Evolutionary conservation across 2,888 invertebrate species (phyloP).

Genomic region (Toxonevra muliebris): DNA sequence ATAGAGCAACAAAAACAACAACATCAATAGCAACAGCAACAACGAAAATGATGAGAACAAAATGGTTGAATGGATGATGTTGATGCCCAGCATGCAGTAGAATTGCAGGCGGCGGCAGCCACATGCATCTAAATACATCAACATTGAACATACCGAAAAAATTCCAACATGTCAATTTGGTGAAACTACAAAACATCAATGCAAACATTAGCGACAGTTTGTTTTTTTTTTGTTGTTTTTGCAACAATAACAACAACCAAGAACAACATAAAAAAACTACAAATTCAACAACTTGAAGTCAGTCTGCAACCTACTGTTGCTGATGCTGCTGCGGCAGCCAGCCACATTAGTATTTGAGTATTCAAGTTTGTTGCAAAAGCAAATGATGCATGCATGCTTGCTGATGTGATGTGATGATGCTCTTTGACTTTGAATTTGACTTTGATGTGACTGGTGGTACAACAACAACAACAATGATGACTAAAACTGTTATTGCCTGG

Average conservation of each 20-base stretch:
- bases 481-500: neutral
- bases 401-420: neutral
- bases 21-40: neutral
- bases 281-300: neutral
- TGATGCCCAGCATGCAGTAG: no score
- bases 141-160: conserved; percentile 15
- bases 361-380: no score
- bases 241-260: neutral
- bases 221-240: neutral
- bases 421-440: conserved; percentile 7
- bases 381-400: neutral
- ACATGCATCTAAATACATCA: no score
- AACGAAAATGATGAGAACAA: conserved; percentile 12
- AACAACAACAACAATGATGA: neutral
- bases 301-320: neutral
- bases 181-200: neutral
- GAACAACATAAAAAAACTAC: neutral
- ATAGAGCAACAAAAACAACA: neutral
- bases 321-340: no score
- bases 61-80: neutral
- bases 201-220: neutral
- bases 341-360: no score
- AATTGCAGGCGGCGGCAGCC: no score
- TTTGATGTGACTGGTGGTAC: conserved; percentile 1
- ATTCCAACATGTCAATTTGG: conserved; percentile 45